These are phyloP conservation scores for Holacanthus passer DNA, from an alignment of 2,113 vertebrate species.

Conservation along the genomic window DNA sequence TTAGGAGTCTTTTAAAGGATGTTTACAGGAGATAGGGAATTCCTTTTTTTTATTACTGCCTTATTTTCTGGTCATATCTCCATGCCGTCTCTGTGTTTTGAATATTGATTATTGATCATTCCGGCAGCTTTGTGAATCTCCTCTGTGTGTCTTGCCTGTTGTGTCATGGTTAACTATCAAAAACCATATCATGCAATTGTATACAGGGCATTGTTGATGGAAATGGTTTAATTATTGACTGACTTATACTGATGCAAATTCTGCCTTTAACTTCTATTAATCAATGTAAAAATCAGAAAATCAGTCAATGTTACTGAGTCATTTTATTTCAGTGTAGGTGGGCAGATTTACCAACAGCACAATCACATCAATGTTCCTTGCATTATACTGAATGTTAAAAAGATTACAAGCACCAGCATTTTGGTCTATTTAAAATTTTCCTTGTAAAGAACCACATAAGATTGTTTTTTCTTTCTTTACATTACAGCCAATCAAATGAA, in stretches of 20 bases:
- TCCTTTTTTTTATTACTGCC: constrained; percentile 52
- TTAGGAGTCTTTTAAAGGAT: constrained; percentile 25
- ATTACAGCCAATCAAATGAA: background rate
- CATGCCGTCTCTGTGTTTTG: constrained; percentile 30
- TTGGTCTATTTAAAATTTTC: background rate
- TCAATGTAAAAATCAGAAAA: constrained; percentile 2
- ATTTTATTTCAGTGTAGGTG: background rate
- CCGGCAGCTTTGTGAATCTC: constrained; percentile 68
- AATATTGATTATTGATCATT: constrained; percentile 49
- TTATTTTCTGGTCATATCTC: constrained; percentile 51
- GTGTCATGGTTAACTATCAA: constrained; percentile 24
- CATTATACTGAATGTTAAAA: background rate
- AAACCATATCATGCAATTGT: constrained; percentile 46
- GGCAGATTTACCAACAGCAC: background rate
- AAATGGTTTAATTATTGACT: background rate
- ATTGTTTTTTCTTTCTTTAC: background rate
- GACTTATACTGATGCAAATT: background rate
- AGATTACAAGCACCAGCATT: background rate
- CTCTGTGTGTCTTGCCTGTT: constrained; percentile 26
- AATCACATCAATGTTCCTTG: no score
- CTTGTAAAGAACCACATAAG: background rate
- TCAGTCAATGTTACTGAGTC: background rate
- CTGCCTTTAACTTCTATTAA: background rate
- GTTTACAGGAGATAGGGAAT: constrained; percentile 54
- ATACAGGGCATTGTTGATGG: constrained; percentile 45